A percentile compares a stretch with the other conserved stretches of the same genome.
Evolutionary conservation across 2,888 invertebrate genomes (phyloP).

Genomic region (Eilema griseolum): DNA sequence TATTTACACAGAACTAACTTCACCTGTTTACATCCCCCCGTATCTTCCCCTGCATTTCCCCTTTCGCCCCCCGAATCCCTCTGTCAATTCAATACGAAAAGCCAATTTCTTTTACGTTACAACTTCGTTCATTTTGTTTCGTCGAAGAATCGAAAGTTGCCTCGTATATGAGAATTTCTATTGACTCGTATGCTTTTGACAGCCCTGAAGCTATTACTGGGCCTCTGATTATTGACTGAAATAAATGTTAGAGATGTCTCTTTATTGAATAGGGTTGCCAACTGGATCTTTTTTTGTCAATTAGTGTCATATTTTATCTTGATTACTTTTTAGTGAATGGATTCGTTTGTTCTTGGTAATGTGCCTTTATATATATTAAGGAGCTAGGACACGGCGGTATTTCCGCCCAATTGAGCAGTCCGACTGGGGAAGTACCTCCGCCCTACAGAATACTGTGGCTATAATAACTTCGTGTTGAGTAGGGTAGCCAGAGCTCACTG

Average conservation of each 20-base stretch:
- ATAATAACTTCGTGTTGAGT: no score
- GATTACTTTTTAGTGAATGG: background rate
- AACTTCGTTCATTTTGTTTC: constrained; percentile 78
- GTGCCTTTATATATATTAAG: no score
- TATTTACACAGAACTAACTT: constrained; percentile 63
- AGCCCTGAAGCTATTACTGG: constrained; percentile 66
- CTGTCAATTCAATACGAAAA: constrained; percentile 80
- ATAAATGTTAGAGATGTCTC: constrained; percentile 58
- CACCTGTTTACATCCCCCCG: constrained; percentile 66
- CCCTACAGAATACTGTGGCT: no score
- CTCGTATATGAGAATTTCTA: constrained; percentile 68
- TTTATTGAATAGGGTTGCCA: constrained; percentile 52
- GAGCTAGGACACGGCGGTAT: no score
- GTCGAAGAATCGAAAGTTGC: constrained; percentile 66
- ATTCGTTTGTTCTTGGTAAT: background rate
- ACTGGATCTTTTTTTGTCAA: constrained; percentile 22
- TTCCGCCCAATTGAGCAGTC: no score
- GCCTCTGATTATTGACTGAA: constrained; percentile 67
- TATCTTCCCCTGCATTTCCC: constrained; percentile 40
- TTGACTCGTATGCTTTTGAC: constrained; percentile 68
- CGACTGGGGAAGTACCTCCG: no score
- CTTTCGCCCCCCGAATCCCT: constrained; percentile 40
- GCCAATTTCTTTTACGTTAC: constrained; percentile 82
- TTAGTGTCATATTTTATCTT: constrained; percentile 28
- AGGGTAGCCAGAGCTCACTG: no score